Conservation (phyloP, 2,113 vertebrate species). For the Phyllostomus hastatus region DNA sequence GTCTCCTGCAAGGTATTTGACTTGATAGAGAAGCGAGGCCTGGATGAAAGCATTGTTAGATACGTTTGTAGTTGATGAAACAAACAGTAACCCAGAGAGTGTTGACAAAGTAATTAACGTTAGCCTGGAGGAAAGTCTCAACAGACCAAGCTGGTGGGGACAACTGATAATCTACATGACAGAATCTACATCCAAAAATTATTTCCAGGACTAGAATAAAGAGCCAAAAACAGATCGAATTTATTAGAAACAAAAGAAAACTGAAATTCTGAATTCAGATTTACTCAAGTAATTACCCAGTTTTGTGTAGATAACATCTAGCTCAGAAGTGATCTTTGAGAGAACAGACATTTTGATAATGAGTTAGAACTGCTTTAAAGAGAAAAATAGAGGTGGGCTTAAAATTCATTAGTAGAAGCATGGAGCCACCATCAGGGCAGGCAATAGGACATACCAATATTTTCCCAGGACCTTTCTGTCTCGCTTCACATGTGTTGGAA, state of each 20-base stretch:
- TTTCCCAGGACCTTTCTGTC: not conserved
- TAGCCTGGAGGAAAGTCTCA: not conserved
- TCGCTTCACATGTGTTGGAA: not conserved
- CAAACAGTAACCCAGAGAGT: too few relatives aligned
- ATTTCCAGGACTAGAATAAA: not conserved
- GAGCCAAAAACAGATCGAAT: not conserved
- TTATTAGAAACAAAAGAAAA: not conserved
- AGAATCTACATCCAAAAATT: not conserved
- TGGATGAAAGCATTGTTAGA: not conserved
- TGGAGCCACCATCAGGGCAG: not conserved
- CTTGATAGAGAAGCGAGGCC: not conserved
- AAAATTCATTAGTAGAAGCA: not conserved
- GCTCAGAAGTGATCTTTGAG: not conserved
- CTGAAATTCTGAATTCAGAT: not conserved
- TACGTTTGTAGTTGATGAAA: not conserved
- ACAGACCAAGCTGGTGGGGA: not conserved
- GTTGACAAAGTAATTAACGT: not conserved
- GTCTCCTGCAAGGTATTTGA: too few relatives aligned
- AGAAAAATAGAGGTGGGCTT: not conserved
- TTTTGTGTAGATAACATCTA: not conserved
- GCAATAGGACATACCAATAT: not conserved
- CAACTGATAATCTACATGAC: rapidly evolving
- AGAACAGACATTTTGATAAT: not conserved
- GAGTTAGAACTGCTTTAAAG: not conserved
- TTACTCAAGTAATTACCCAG: not conserved